Conservation (phyloP, 2,797 vertebrate species). For the Vespertilio murinus region DNA sequence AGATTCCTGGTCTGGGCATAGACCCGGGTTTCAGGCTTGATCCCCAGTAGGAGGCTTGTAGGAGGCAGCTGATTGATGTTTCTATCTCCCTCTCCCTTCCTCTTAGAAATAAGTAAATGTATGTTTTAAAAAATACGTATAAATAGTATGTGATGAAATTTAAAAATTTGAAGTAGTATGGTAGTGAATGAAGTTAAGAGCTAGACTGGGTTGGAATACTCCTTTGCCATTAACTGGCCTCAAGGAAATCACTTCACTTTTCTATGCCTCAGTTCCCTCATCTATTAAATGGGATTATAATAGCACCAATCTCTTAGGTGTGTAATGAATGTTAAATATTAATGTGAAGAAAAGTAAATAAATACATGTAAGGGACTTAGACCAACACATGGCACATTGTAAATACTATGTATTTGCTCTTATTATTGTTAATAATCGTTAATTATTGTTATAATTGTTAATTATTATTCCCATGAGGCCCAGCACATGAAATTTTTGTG, state of each 20-base stretch:
- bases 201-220: neutral
- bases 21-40: too few relatives aligned
- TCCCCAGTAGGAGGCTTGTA: too few relatives aligned
- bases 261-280: neutral
- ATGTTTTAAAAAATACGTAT: neutral
- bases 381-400: neutral
- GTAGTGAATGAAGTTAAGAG: neutral
- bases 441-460: too few relatives aligned
- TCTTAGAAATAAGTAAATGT: too few relatives aligned
- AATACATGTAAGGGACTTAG: neutral
- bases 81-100: too few relatives aligned
- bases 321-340: conserved; percentile 29
- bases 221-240: neutral
- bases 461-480: too few relatives aligned
- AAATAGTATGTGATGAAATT: neutral
- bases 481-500: too few relatives aligned
- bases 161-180: neutral
- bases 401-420: neutral
- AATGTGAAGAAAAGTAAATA: neutral
- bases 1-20: too few relatives aligned
- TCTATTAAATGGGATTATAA: conserved; percentile 8
- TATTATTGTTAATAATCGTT: neutral
- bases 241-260: neutral
- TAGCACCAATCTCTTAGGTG: neutral
- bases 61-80: too few relatives aligned